Conservation (phyloP, 2,797 vertebrate species). For the Schizothorax lantsangensis region DNA sequence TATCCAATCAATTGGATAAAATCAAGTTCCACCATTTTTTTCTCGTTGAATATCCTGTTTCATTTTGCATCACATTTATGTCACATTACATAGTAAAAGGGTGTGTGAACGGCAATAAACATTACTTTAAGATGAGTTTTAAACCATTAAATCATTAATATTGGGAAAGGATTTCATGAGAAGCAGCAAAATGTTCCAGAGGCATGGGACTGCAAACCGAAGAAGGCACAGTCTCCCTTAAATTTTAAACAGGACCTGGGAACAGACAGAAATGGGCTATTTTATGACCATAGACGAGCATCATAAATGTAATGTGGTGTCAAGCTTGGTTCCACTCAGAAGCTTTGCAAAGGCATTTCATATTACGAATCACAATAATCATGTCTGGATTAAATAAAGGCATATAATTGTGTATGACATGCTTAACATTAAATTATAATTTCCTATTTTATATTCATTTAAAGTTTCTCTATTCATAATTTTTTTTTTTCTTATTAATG, state of each 20-base stretch:
- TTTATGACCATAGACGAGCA: neutral
- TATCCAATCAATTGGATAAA: slow-evolving; percentile 4
- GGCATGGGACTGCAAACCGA: neutral
- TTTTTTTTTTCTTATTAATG: neutral
- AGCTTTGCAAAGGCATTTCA: neutral
- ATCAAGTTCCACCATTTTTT: neutral
- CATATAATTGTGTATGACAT: neutral
- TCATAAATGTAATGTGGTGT: neutral
- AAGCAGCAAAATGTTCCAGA: slow-evolving; percentile 1
- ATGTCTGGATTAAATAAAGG: neutral
- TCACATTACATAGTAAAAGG: neutral
- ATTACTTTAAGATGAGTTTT: slow-evolving; percentile 15
- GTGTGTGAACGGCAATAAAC: neutral
- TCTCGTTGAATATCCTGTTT: neutral
- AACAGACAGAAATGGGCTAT: slow-evolving; percentile 1
- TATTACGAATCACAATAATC: neutral
- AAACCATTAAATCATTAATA: slow-evolving; percentile 29
- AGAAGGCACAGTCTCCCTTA: neutral
- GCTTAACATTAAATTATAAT: neutral
- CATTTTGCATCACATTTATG: neutral
- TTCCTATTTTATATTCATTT: neutral
- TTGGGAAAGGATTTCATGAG: slow-evolving; percentile 14
- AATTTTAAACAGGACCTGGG: slow-evolving; percentile 2
- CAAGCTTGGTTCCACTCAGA: slow-evolving; percentile 1
- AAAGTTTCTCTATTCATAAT: neutral